Evolutionary conservation across 2,113 vertebrate species (phyloP), one percentile per base, ranked within the genome.

Genomic region (Tetraodon nigroviridis): DNA sequence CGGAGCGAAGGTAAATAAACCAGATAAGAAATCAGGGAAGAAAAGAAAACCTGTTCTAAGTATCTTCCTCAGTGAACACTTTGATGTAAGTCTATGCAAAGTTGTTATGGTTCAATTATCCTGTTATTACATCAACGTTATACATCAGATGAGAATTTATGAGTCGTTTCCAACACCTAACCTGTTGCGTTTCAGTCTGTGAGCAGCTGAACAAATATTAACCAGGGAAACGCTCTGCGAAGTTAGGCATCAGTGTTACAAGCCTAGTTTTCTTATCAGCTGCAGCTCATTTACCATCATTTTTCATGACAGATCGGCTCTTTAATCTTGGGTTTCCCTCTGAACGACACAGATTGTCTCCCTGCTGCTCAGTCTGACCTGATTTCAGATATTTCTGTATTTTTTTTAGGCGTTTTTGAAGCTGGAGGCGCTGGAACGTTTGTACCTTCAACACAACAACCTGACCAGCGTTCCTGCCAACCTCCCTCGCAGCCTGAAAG

Each of bases 401-500:
- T n/a, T 17, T 47, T 21, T 42, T 52, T n/a, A 89, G 87, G 90
- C 92, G 29, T 97, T 99, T 37, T 86, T 91, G 65, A 93, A 92
- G 81, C 76, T 98, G 84, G 73, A 51, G 32, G 80, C 49, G 22
- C 71, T 99, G 55, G 91, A 98, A 80, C 91, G 94, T 66, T 71
- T 98, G 10, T 98, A 98, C 85, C 79, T 99, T 61, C 93, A 94
- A 54, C 91, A 96, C 86, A 99, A 99, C 85, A 96, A 95, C 79
- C 79, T 99, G 62, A 97, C 90, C 27, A 83, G 88, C 58, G 79
- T 99, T 72, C 96, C 97, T 0, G 37, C 86, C 27, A 92, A 92
- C 0, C 86, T 99, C 77, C 95, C 97, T 0, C 86, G 83, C 1
- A 92, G 93, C 1, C 87, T 99, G 19, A 75, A 84, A 2, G 95